Evolutionary conservation across 2,888 invertebrate species (phyloP).

Genomic region (Drosophila atripex): DNA sequence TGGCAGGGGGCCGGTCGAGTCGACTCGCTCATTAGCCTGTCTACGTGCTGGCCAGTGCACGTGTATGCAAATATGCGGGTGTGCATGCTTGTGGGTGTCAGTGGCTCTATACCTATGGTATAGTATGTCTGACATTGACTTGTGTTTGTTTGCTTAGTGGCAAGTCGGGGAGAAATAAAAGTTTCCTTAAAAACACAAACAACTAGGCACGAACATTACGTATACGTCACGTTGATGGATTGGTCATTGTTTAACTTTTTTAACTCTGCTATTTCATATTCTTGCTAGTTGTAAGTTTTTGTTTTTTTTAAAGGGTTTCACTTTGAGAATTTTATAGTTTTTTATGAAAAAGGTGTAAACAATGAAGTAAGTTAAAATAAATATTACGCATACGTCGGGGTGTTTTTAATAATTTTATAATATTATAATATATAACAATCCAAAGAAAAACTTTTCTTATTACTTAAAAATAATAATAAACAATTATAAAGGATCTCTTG

Average conservation of each 20-base stretch:
- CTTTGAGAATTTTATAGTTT: neutral
- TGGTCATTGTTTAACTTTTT: conserved; percentile 5
- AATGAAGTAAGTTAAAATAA: neutral
- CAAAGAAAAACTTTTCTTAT: too few relatives aligned
- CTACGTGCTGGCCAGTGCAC: conserved; percentile 36
- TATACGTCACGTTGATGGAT: neutral
- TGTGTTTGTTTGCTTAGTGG: conserved; percentile 59
- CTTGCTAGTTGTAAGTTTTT: neutral
- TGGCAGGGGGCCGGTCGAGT: conserved; percentile 22
- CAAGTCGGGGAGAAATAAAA: conserved; percentile 18
- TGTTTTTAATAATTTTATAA: too few relatives aligned
- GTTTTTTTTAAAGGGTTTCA: neutral
- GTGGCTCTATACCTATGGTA: conserved; percentile 2
- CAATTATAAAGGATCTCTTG: too few relatives aligned
- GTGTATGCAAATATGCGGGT: conserved; percentile 19
- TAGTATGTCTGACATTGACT: conserved; percentile 63
- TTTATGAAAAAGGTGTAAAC: neutral
- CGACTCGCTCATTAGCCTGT: conserved; percentile 55
- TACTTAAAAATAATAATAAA: too few relatives aligned
- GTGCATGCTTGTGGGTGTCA: conserved; percentile 22
- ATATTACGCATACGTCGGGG: neutral
- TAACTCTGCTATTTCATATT: conserved; percentile 1
- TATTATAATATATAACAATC: too few relatives aligned
- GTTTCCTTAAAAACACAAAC: conserved; percentile 49
- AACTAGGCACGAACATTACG: conserved; percentile 26